Percentiles rank a stretch among this genome's conserved stretches.
Evolutionary conservation across 2,888 invertebrate genomes (phyloP).

Genomic region (Sussaba pulchella): DNA sequence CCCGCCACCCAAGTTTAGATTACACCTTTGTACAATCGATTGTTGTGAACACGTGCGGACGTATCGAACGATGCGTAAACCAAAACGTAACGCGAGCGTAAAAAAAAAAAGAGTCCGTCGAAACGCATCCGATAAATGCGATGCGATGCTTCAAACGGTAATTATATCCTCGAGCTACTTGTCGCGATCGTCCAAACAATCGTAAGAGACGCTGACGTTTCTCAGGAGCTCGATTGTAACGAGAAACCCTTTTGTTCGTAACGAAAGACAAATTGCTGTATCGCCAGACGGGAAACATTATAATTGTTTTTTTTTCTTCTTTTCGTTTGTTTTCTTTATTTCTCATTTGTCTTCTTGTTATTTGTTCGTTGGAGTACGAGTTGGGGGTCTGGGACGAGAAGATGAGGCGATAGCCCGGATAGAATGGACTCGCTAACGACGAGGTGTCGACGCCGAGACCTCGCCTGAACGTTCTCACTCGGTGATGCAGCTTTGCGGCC

Average conservation of each 20-base stretch:
- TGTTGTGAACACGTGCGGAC: too few relatives aligned
- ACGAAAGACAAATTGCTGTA: constrained; percentile 15
- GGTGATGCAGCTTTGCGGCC: constrained; percentile 7
- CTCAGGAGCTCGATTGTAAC: constrained; percentile 33
- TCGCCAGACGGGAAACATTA: not conserved
- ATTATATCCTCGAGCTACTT: constrained; percentile 15
- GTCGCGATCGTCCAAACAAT: constrained; percentile 37
- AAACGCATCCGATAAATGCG: constrained; percentile 9
- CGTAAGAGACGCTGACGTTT: constrained; percentile 30
- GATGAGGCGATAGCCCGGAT: not conserved
- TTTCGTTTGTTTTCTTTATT: not conserved
- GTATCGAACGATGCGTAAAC: constrained; percentile 14
- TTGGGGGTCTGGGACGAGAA: not conserved
- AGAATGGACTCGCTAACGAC: constrained; percentile 28
- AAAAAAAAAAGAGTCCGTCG: constrained; percentile 9
- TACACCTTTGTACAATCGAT: too few relatives aligned
- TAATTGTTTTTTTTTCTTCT: not conserved
- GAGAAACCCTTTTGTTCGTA: constrained; percentile 5
- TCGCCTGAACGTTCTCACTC: constrained; percentile 23
- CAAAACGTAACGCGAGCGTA: constrained; percentile 45
- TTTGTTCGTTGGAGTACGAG: not conserved
- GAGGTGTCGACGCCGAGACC: constrained; percentile 36
- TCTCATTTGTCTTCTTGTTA: not conserved
- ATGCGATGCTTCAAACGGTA: not conserved
- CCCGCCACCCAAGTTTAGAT: too few relatives aligned